Percentiles rank a stretch among this genome's conserved stretches.
Evolutionary conservation across 2,888 invertebrate genomes (phyloP).

Genomic region (Epistrophella euchroma): DNA sequence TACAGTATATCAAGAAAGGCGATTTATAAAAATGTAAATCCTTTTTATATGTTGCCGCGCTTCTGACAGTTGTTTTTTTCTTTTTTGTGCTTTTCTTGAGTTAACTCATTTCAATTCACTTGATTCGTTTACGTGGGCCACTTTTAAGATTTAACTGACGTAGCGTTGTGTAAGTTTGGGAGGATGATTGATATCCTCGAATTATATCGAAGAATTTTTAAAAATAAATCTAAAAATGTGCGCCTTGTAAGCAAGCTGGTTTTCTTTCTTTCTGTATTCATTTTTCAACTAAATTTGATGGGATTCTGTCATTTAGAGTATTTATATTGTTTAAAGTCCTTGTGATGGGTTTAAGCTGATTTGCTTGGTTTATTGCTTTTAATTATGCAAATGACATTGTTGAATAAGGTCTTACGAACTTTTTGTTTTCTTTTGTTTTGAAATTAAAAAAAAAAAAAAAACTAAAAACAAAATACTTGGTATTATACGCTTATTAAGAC

Average conservation of each 20-base stretch:
- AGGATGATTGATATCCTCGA: constrained; percentile 68
- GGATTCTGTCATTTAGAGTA: constrained; percentile 21
- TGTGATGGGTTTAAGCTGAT: constrained; percentile 43
- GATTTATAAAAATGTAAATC: constrained; percentile 74
- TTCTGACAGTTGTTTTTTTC: constrained; percentile 55
- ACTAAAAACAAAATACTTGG: constrained; percentile 36
- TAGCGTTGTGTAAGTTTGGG: constrained; percentile 18
- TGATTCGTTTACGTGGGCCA: constrained; percentile 69
- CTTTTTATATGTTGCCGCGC: constrained; percentile 60
- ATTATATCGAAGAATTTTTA: constrained; percentile 43
- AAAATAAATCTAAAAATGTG: constrained; percentile 19
- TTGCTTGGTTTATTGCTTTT: constrained; percentile 62
- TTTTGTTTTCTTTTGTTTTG: constrained; percentile 15
- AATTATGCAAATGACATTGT: constrained; percentile 67
- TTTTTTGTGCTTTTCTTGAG: background rate
- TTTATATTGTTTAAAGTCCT: constrained; percentile 37
- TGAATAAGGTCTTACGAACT: constrained; percentile 48
- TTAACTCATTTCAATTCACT: constrained; percentile 60
- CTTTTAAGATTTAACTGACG: constrained; percentile 49
- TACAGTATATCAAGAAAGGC: constrained; percentile 31
- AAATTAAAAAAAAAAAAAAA: background rate
- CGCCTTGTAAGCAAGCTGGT: background rate
- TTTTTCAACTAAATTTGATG: constrained; percentile 11
- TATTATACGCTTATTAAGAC: constrained; percentile 39
- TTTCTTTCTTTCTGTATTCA: background rate